A percentile compares a stretch with the other conserved stretches of the same genome.
phyloP scores from a whole-genome alignment of 1,140 invertebrate species.

The Delia radicum region DNA sequence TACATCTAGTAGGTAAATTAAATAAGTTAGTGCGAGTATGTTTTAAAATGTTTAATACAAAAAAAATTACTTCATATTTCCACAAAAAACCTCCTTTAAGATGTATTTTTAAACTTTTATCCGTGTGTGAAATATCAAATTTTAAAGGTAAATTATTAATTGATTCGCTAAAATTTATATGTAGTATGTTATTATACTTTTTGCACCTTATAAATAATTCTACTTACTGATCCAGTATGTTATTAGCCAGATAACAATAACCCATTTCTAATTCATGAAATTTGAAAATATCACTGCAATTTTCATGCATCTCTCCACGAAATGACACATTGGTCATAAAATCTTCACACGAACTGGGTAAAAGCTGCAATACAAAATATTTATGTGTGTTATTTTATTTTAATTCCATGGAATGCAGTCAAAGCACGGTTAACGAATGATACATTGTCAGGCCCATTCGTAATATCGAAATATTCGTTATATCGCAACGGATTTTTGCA shows the following conservation, averaged over 20 bases:
- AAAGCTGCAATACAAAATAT: conserved; percentile 4
- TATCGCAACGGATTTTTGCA: too few relatives aligned
- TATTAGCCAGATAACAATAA: conserved; percentile 46
- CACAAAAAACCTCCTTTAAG: conserved; percentile 19
- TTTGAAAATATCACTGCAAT: conserved; percentile 43
- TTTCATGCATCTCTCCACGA: background rate
- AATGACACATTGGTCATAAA: conserved; percentile 17
- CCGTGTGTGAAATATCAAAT: background rate
- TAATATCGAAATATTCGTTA: too few relatives aligned
- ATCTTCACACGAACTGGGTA: conserved; percentile 8
- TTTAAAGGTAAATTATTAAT: conserved; percentile 22
- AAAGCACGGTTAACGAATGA: too few relatives aligned
- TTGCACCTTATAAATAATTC: too few relatives aligned
- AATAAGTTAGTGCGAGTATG: background rate
- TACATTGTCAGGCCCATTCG: too few relatives aligned
- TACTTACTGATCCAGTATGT: conserved; percentile 45
- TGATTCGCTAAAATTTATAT: background rate
- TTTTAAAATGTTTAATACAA: background rate
- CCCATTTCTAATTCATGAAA: conserved; percentile 49
- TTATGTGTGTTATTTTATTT: background rate
- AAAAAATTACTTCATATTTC: conserved; percentile 27
- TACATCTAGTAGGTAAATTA: conserved; percentile 20
- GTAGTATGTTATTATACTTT: too few relatives aligned
- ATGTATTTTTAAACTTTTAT: conserved; percentile 11
- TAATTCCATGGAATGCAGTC: too few relatives aligned